Percentiles rank a stretch among this genome's conserved stretches.
These are phyloP conservation scores for Misgurnus anguillicaudatus DNA, from an alignment of 2,113 vertebrate species.

Conservation along the genomic window DNA sequence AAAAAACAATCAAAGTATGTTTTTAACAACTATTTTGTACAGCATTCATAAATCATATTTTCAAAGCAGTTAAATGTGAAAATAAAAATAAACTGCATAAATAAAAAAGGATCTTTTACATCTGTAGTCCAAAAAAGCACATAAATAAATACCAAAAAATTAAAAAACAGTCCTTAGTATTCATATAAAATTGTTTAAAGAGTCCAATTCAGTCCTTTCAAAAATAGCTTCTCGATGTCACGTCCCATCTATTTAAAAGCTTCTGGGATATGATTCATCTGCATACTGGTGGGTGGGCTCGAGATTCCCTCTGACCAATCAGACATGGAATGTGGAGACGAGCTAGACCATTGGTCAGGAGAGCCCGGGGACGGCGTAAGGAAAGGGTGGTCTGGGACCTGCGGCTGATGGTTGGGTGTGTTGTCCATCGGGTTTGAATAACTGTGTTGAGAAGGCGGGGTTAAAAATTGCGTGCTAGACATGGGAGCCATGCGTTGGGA, in stretches of 20 bases:
- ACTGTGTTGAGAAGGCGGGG: constrained; percentile 95
- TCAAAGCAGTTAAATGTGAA: constrained; percentile 30
- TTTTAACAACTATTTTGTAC: neutral
- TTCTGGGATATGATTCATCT: constrained; percentile 86
- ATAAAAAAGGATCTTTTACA: constrained; percentile 61
- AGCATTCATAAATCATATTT: constrained; percentile 20
- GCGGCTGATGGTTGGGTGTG: constrained; percentile 94
- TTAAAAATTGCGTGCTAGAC: constrained; percentile 91
- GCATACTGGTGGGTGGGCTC: constrained; percentile 93
- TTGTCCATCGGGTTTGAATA: constrained; percentile 90
- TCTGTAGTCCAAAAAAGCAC: constrained; percentile 64
- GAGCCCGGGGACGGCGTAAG: constrained; percentile 95
- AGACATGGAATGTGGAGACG: constrained; percentile 95
- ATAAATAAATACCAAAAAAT: constrained; percentile 79
- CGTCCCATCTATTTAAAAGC: constrained; percentile 83
- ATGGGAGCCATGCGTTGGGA: constrained; percentile 82
- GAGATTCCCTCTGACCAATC: constrained; percentile 99
- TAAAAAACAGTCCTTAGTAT: constrained; percentile 63
- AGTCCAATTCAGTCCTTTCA: constrained; percentile 53
- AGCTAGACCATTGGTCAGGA: constrained; percentile 98
- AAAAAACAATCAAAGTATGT: constrained; percentile 8
- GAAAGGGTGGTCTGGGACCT: constrained; percentile 94
- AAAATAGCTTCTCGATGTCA: constrained; percentile 36
- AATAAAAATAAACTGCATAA: constrained; percentile 47
- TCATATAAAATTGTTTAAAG: constrained; percentile 70